These are phyloP conservation scores for Phorcus lineatus DNA, from an alignment of 2,888 invertebrate genomes.

Conservation along the genomic window DNA sequence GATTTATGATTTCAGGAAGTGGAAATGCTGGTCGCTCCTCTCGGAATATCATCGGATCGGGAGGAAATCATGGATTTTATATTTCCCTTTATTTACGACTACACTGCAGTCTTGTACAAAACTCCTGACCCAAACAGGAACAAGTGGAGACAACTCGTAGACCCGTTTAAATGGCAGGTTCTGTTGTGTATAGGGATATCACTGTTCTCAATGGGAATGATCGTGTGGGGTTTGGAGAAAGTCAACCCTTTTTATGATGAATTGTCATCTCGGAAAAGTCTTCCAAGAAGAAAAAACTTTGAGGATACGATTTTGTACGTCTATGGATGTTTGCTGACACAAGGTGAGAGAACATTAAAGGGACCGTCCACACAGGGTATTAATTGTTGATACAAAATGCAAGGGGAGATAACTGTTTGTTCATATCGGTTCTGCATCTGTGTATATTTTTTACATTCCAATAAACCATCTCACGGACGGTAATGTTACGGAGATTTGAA, in stretches of 20 bases:
- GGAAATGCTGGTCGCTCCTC: conserved; percentile 87
- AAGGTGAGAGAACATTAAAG: conserved; percentile 80
- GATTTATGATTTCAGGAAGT: conserved; percentile 81
- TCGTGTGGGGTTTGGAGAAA: conserved; percentile 54
- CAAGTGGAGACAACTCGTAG: conserved; percentile 55
- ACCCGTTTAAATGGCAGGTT: conserved; percentile 56
- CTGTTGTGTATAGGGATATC: conserved; percentile 45
- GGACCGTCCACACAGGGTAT: no score
- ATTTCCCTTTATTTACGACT: conserved; percentile 81
- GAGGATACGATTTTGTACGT: conserved; percentile 80
- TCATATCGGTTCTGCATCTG: no score
- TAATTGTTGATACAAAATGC: no score
- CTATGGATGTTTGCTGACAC: conserved; percentile 92
- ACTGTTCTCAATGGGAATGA: conserved; percentile 41
- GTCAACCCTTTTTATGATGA: conserved; percentile 48
- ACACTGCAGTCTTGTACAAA: conserved; percentile 49
- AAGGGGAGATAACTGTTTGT: no score
- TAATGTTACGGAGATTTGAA: no score
- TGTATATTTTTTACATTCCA: no score
- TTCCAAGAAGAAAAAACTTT: conserved; percentile 35
- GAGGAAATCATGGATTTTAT: conserved; percentile 93
- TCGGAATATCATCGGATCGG: conserved; percentile 91
- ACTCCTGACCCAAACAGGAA: conserved; percentile 46
- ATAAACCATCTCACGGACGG: no score
- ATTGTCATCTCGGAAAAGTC: background rate